These are phyloP conservation scores for Morone saxatilis DNA, from an alignment of 2,113 vertebrate genomes.

Conservation along the genomic window DNA sequence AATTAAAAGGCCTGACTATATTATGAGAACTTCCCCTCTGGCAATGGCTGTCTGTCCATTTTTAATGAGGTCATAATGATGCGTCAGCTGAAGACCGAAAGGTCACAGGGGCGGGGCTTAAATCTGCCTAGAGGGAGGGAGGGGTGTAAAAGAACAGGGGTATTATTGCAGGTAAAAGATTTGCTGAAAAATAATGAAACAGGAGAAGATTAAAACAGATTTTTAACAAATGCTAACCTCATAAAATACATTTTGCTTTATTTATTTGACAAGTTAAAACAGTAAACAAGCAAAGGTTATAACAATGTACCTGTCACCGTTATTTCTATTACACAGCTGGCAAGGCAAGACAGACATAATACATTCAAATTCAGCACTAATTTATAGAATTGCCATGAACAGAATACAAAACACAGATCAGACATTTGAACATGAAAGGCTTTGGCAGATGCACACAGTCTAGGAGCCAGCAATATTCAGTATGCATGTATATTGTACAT, in stretches of 20 bases:
- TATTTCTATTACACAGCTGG: conserved; percentile 37
- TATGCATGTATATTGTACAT: conserved; percentile 60
- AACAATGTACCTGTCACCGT: conserved; percentile 24
- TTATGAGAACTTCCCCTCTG: conserved; percentile 83
- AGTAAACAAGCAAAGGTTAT: neutral
- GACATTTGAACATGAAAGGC: conserved; percentile 72
- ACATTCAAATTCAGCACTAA: conserved; percentile 57
- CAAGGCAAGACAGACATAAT: conserved; percentile 24
- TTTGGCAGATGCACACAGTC: conserved; percentile 58
- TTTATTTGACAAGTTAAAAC: conserved; percentile 11
- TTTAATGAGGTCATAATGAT: conserved; percentile 86
- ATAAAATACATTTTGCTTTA: neutral
- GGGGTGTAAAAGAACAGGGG: neutral
- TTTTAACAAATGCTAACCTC: neutral
- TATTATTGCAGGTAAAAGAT: conserved; percentile 49
- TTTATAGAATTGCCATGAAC: conserved; percentile 61
- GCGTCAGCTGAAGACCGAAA: conserved; percentile 83
- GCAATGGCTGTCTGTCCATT: conserved; percentile 83
- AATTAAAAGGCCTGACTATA: conserved; percentile 81
- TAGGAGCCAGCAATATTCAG: conserved; percentile 65
- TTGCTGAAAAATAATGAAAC: conserved; percentile 11
- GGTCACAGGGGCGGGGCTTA: conserved; percentile 74
- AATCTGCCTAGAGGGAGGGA: conserved; percentile 38
- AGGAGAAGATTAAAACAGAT: neutral
- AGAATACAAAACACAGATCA: conserved; percentile 68